Conservation (phyloP, 1,140 invertebrate genomes). For the Dendroctonus valens region DNA sequence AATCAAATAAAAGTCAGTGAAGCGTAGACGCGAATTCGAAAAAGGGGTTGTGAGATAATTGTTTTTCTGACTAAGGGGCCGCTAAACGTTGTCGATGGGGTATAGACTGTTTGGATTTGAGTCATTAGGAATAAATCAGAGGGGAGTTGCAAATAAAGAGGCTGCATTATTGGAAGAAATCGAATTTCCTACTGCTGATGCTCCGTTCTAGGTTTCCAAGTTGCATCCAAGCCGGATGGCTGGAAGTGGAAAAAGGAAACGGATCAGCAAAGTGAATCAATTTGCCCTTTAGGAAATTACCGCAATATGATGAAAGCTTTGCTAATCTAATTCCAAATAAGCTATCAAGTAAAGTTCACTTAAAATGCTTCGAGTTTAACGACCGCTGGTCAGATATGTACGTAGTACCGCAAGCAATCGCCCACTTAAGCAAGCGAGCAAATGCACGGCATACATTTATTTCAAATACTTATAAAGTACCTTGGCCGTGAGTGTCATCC, state of each 20-base stretch:
- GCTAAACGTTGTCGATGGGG: slow-evolving; percentile 17
- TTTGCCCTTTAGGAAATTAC: no score
- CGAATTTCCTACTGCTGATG: slow-evolving; percentile 5
- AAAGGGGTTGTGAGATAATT: slow-evolving; percentile 24
- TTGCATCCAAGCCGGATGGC: background rate
- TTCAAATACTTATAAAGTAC: no score
- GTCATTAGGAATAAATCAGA: slow-evolving; percentile 23
- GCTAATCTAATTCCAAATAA: no score
- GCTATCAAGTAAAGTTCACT: no score
- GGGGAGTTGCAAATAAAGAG: slow-evolving; percentile 9
- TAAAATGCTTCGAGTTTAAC: no score
- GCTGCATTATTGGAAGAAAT: slow-evolving; percentile 2
- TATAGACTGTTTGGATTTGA: slow-evolving; percentile 26
- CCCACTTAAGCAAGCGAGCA: no score
- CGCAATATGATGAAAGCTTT: no score
- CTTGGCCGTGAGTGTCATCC: background rate
- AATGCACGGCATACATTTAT: no score
- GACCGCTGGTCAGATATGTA: no score
- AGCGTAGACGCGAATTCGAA: slow-evolving; percentile 11
- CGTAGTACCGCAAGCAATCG: no score
- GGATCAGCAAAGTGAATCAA: no score
- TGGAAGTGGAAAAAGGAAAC: no score
- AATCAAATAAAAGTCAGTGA: slow-evolving; percentile 28
- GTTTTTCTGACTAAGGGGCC: slow-evolving; percentile 23
- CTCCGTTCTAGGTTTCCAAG: background rate